These are phyloP conservation scores for Ictalurus furcatus DNA, from an alignment of 2,113 vertebrate species.

Conservation along the genomic window DNA sequence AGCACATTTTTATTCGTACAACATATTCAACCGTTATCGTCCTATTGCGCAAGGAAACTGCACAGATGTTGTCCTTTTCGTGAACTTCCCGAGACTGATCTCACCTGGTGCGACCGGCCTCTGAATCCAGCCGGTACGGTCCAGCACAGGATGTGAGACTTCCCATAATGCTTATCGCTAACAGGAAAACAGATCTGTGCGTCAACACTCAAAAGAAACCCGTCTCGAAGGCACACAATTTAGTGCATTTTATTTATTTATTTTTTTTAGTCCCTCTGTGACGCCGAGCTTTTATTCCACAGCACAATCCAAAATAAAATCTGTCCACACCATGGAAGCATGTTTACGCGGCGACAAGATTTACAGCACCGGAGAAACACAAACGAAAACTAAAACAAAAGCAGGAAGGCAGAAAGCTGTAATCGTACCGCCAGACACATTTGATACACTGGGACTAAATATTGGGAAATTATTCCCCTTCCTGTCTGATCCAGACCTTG, in stretches of 20 bases:
- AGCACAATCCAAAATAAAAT: conserved; percentile 37
- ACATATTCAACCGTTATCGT: neutral
- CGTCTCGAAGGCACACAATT: neutral
- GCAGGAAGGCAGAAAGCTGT: conserved; percentile 35
- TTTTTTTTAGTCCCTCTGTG: neutral
- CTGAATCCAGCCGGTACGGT: neutral
- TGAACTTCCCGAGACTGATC: conserved; percentile 18
- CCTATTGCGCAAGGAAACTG: neutral
- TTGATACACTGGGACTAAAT: conserved; percentile 39
- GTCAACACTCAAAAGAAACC: conserved; percentile 13
- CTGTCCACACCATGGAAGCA: conserved; percentile 30
- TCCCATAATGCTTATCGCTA: conserved; percentile 17
- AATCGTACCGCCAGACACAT: neutral
- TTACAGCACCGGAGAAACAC: conserved; percentile 10
- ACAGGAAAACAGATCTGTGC: conserved; percentile 34
- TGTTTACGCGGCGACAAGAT: conserved; percentile 2
- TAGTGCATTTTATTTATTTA: neutral
- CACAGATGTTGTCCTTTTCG: conserved; percentile 2
- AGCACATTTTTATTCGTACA: neutral
- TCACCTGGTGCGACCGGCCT: conserved; percentile 5
- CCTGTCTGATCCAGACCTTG: conserved; percentile 3
- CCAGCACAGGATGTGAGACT: conserved; percentile 15
- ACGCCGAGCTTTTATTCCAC: conserved; percentile 17
- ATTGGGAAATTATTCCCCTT: conserved; percentile 22
- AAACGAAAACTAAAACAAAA: conserved; percentile 41